phyloP scores from a whole-genome alignment of 2,113 vertebrate species.

The Lepus timidus region DNA sequence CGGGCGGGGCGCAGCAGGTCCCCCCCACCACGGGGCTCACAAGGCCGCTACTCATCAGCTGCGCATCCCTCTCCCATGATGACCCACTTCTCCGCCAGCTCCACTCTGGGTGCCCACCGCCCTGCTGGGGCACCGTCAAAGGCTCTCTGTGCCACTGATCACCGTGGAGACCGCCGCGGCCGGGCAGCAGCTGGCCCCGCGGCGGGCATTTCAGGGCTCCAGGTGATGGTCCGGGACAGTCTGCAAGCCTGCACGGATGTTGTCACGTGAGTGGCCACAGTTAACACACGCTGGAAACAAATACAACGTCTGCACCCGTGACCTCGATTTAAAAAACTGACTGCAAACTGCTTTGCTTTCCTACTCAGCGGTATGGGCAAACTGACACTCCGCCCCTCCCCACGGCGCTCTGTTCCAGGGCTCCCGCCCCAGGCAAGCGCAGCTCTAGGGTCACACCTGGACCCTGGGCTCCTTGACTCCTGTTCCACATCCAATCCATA shows the following conservation, averaged over 20 bases:
- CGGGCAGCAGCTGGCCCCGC: neutral
- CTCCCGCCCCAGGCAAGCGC: neutral
- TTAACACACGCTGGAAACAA: neutral
- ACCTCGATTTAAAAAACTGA: neutral
- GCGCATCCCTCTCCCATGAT: neutral
- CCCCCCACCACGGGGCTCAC: neutral
- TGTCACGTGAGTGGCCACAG: neutral
- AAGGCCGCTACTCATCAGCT: fast-evolving
- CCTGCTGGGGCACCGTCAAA: slow-evolving; percentile 2
- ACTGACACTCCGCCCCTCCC: neutral
- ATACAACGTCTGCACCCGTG: neutral
- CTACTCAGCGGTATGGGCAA: neutral
- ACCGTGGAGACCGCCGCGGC: neutral
- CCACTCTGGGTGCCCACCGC: neutral
- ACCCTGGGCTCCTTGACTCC: neutral
- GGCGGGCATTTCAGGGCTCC: fast-evolving
- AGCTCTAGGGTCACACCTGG: no score
- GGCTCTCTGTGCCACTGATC: neutral
- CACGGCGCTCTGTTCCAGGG: neutral
- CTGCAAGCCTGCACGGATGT: neutral
- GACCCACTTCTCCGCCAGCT: slow-evolving; percentile 10
- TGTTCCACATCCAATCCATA: neutral
- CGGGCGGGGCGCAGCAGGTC: neutral
- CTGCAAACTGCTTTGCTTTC: slow-evolving; percentile 7
- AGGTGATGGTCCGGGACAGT: neutral